phyloP scores from a whole-genome alignment of 2,888 invertebrate genomes.

The Autographa gamma region DNA sequence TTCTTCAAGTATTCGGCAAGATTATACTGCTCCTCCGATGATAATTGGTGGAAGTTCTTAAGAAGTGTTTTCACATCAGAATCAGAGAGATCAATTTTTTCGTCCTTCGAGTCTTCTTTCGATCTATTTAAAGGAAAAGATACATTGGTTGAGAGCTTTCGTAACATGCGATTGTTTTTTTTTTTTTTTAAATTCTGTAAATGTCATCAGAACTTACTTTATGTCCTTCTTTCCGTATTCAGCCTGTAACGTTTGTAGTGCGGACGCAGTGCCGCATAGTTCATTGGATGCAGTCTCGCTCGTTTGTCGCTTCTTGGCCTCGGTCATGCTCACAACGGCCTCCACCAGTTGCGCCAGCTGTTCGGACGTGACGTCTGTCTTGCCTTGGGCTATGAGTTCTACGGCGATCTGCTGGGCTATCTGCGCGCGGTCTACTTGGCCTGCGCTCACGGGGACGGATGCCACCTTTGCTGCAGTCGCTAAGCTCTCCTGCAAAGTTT shows the following conservation, averaged over 20 bases:
- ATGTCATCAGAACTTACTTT: neutral
- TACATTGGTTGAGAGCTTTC: neutral
- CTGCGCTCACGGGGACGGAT: conserved; percentile 91
- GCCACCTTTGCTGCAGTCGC: conserved; percentile 64
- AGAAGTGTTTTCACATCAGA: neutral
- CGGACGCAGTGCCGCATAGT: conserved; percentile 73
- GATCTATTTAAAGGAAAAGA: neutral
- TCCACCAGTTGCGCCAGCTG: conserved; percentile 94
- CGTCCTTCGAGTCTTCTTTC: neutral
- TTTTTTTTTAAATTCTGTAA: no score
- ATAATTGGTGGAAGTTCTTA: neutral
- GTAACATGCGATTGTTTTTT: neutral
- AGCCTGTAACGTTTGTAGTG: conserved; percentile 83
- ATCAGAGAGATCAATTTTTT: neutral
- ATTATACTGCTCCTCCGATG: neutral
- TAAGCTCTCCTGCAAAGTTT: conserved; percentile 64
- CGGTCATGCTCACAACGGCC: conserved; percentile 90
- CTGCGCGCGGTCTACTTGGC: conserved; percentile 93
- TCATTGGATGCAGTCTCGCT: conserved; percentile 21
- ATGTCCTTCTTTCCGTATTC: conserved; percentile 74
- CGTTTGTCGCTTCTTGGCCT: conserved; percentile 76
- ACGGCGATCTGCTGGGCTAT: conserved; percentile 95
- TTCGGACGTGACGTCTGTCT: conserved; percentile 93
- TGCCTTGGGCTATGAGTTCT: conserved; percentile 93
- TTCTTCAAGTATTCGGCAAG: neutral